phyloP scores from a whole-genome alignment of 2,797 vertebrate species.

The Furcifer pardalis region DNA sequence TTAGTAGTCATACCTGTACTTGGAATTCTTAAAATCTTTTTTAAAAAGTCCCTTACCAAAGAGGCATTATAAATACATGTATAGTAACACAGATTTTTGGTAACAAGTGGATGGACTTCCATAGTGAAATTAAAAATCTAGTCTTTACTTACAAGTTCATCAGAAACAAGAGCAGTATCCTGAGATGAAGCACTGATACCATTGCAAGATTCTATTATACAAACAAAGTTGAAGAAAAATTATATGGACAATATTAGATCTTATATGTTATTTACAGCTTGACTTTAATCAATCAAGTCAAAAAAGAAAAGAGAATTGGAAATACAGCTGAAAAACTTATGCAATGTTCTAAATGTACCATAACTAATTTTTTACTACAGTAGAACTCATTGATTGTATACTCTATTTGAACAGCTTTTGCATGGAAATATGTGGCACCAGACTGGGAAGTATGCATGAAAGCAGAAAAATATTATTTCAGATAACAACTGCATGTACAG shows the following conservation, averaged over 20 bases:
- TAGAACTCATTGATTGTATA: neutral
- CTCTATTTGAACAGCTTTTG: no score
- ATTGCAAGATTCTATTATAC: conserved; percentile 31
- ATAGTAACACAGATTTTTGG: neutral
- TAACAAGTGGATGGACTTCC: neutral
- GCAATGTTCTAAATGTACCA: neutral
- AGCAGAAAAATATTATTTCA: no score
- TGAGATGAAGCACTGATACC: conserved; percentile 30
- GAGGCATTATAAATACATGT: neutral
- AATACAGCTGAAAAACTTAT: neutral
- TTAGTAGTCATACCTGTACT: neutral
- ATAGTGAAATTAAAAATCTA: neutral
- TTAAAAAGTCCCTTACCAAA: neutral
- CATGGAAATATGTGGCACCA: neutral
- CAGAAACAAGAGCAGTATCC: conserved; percentile 12
- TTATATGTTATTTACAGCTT: neutral
- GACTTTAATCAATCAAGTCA: neutral
- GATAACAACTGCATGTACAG: neutral
- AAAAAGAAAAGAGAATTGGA: conserved; percentile 1
- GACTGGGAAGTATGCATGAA: neutral
- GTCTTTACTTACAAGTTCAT: conserved; percentile 35
- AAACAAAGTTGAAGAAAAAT: conserved; percentile 39
- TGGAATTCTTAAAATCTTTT: neutral
- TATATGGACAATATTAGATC: neutral
- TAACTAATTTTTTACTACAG: neutral